Evolutionary conservation across 2,113 vertebrate genomes (phyloP).

Genomic region (human): GRCh38 chr2:167717501-167718000

Average conservation of each 20-base stretch:
- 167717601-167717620: neutral
- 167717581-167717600: neutral
- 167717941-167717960: neutral
- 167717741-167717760: slow-evolving; percentile 9
- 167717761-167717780: neutral
- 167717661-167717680: neutral
- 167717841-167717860: neutral
- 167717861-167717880: neutral
- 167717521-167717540: neutral
- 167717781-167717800: neutral
- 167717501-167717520: neutral
- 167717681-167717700: neutral
- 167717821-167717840: neutral
- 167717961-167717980: neutral
- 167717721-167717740: neutral
- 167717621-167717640: neutral
- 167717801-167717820: neutral
- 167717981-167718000: neutral
- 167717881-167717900: neutral
- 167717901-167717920: neutral
- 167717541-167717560: neutral
- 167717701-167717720: neutral
- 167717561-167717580: neutral
- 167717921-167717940: neutral
- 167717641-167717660: neutral